Percentiles rank a stretch among this genome's conserved stretches.
Conservation (phyloP, 2,797 vertebrate genomes). For the Gila robusta region DNA sequence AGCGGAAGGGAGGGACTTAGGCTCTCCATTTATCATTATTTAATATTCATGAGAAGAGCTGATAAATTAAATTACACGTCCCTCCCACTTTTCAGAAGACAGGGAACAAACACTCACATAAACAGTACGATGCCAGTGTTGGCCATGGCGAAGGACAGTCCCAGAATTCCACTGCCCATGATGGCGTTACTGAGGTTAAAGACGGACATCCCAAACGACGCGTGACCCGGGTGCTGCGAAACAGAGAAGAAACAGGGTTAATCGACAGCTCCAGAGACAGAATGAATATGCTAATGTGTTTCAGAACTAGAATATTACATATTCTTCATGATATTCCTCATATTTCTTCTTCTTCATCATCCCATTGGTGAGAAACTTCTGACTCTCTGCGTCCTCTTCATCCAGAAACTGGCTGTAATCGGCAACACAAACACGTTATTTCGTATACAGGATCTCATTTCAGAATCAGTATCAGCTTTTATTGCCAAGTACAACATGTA, state of each 20-base stretch:
- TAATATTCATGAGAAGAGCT: neutral
- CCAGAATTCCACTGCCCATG: slow-evolving; percentile 98
- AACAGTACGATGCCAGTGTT: slow-evolving; percentile 97
- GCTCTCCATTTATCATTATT: too few species aligned
- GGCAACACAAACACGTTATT: neutral
- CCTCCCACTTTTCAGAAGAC: neutral
- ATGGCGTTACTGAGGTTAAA: slow-evolving; percentile 98
- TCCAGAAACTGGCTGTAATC: slow-evolving; percentile 82
- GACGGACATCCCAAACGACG: slow-evolving; percentile 94
- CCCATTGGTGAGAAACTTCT: slow-evolving; percentile 92
- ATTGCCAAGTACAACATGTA: too few species aligned
- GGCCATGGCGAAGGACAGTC: slow-evolving; percentile 96
- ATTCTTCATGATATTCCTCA: slow-evolving; percentile 90
- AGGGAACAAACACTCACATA: slow-evolving; percentile 75
- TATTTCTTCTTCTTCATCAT: slow-evolving; percentile 89
- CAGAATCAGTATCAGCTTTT: too few species aligned
- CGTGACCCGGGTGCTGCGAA: slow-evolving; percentile 88
- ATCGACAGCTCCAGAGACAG: slow-evolving; percentile 4
- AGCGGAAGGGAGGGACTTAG: too few species aligned
- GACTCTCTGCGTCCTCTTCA: slow-evolving; percentile 87
- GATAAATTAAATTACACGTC: neutral
- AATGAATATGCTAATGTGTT: neutral
- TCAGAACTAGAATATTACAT: slow-evolving; percentile 78
- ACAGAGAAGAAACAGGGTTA: slow-evolving; percentile 43
- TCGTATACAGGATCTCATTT: neutral